Evolutionary conservation across 2,888 invertebrate genomes (phyloP).

Genomic region (Brachyptera risi): DNA sequence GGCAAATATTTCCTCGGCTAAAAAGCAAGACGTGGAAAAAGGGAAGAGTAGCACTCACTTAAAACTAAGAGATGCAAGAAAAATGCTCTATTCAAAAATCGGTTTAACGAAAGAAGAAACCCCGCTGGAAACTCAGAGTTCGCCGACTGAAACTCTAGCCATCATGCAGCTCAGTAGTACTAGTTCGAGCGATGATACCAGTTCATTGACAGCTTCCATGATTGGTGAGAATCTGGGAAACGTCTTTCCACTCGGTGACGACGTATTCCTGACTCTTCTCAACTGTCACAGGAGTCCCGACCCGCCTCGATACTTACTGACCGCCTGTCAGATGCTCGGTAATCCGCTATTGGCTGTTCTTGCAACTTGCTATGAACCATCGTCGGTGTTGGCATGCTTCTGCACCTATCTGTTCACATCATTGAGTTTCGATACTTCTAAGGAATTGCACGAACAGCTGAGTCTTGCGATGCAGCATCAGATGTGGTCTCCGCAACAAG

Average conservation of each 20-base stretch:
- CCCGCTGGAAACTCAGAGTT: not conserved
- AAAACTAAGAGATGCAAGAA: slow-evolving; percentile 42
- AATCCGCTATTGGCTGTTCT: slow-evolving; percentile 61
- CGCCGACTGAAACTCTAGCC: too few relatives aligned
- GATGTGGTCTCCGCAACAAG: slow-evolving; percentile 23
- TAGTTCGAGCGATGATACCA: slow-evolving; percentile 26
- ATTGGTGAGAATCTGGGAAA: not conserved
- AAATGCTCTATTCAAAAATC: slow-evolving; percentile 43
- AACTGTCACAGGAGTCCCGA: slow-evolving; percentile 53
- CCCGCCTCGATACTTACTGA: slow-evolving; percentile 60
- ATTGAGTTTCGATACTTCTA: not conserved
- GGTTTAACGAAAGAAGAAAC: slow-evolving; percentile 36
- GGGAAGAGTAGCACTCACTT: not conserved
- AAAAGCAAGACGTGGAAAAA: too few relatives aligned
- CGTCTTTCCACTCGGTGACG: not conserved
- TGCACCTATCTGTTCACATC: slow-evolving; percentile 52
- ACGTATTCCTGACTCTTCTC: slow-evolving; percentile 26
- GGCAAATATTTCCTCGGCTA: too few relatives aligned
- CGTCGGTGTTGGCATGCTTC: slow-evolving; percentile 58
- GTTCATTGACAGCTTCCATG: not conserved
- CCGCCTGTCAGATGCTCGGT: slow-evolving; percentile 53
- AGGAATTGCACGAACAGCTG: not conserved
- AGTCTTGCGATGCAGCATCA: slow-evolving; percentile 20
- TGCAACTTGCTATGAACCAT: slow-evolving; percentile 67
- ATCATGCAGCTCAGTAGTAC: too few relatives aligned